phyloP scores from a whole-genome alignment of 2,797 vertebrate genomes.

The Sciurus vulgaris region DNA sequence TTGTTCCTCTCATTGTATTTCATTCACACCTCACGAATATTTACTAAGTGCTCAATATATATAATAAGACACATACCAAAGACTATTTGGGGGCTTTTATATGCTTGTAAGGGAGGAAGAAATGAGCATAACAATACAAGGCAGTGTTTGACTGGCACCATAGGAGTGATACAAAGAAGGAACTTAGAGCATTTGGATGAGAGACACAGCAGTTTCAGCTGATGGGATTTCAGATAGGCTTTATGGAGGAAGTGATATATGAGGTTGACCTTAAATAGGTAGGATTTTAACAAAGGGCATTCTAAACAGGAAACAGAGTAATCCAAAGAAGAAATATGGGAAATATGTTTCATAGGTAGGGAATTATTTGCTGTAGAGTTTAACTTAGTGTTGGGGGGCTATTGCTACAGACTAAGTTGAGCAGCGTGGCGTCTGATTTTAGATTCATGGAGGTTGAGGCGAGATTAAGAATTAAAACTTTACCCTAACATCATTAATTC shows the following conservation, averaged over 20 bases:
- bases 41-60: not conserved
- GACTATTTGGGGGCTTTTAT: slow-evolving; percentile 4
- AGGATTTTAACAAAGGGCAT: slow-evolving; percentile 25
- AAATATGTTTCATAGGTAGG: not conserved
- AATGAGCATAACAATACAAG: slow-evolving; percentile 32
- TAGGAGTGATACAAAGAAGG: slow-evolving; percentile 1
- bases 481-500: not conserved
- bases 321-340: not conserved
- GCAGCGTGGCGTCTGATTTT: slow-evolving; percentile 38
- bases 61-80: slow-evolving; percentile 10
- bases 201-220: not conserved
- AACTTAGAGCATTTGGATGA: slow-evolving; percentile 21
- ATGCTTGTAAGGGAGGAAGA: slow-evolving; percentile 61
- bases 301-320: slow-evolving; percentile 36
- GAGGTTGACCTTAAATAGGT: not conserved
- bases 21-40: slow-evolving; percentile 9
- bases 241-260: slow-evolving; percentile 15
- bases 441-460: not conserved
- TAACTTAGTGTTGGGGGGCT: not conserved
- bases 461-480: slow-evolving; percentile 47
- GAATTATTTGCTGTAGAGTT: not conserved
- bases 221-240: slow-evolving; percentile 51
- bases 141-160: slow-evolving; percentile 11
- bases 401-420: not conserved
- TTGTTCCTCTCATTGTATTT: slow-evolving; percentile 21